Evolutionary conservation across 2,113 vertebrate species (phyloP).

Genomic region (Scytalopus superciliaris): DNA sequence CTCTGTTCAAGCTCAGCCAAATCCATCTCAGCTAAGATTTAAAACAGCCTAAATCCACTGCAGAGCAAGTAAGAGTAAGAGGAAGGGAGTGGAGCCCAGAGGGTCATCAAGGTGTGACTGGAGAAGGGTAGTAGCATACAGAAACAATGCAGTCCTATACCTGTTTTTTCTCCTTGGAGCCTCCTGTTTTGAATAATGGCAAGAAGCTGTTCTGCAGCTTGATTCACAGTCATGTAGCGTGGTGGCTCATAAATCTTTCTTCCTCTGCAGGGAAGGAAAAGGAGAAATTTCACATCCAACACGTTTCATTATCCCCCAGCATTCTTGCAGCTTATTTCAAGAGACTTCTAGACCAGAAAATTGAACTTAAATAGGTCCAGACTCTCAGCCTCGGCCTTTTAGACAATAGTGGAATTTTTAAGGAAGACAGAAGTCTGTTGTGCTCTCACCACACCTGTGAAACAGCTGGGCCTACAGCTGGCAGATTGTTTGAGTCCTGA

Average conservation of each 20-base stretch:
- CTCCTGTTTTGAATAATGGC: constrained; percentile 83
- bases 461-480: neutral
- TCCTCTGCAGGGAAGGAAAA: constrained; percentile 76
- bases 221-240: constrained; percentile 88
- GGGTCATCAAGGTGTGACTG: neutral
- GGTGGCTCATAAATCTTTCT: constrained; percentile 91
- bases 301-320: neutral
- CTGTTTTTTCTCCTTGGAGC: constrained; percentile 78
- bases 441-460: neutral
- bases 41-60: neutral
- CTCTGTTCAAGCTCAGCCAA: neutral
- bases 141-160: constrained; percentile 58
- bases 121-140: neutral
- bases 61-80: neutral
- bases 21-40: neutral
- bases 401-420: neutral
- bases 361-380: neutral
- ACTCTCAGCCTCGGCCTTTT: neutral
- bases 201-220: constrained; percentile 90
- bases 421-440: neutral
- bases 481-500: neutral
- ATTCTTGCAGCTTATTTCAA: neutral
- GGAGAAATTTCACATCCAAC: neutral
- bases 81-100: neutral
- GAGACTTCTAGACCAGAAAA: neutral